Evolutionary conservation across 2,797 vertebrate species (phyloP), one percentile per base, ranked within the genome.

Genomic region (Vireo griseus): DNA sequence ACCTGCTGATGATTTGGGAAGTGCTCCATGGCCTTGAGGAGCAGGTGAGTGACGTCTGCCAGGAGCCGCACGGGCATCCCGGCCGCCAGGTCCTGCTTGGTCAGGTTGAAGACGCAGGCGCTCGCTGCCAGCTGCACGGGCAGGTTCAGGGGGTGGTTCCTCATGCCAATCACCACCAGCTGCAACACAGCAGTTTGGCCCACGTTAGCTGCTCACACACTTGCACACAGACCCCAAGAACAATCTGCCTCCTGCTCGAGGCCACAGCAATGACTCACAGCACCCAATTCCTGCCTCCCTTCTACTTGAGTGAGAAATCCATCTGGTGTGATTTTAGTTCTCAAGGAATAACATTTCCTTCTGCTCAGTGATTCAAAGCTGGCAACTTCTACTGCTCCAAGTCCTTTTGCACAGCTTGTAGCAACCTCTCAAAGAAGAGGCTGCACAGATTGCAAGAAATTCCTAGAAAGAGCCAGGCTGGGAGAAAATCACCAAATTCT

Each of bases 1-100:
- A 99, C 99, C 99, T 99, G 99, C 68, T 99, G 99, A 92, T 99
- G 99, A 92, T 99, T 99, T 50, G 99, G 99, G 92, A 99, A 99
- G 47, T 99, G 99, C 96, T 99, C 99, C 99, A 99, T 99, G 95
- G 99, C 99, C 95, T 99, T 99, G 79, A 99, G 98, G 9, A 99
- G 98, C 74, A 99, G 97, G 96, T 99, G 99, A 26, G 99, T 99
- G 97, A 99, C 98, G 5, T 98, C 98, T 2, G 99, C 99, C 86
- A 99, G 93, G 40, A 99, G 98, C 22, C 98, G 97, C 52, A 99
- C 99, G 6, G 99, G 99, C 99, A 99, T 99, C 16, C 99, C 99
- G 9, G 98, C 98, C 12, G 99, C 99, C 97, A 99, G 96, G 89
- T 99, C 99, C 96, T 99, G 99, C 96, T 99, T 99, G 51, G 99